Evolutionary conservation across 2,113 vertebrate species (phyloP).

Genomic region (Podocnemis expansa): DNA sequence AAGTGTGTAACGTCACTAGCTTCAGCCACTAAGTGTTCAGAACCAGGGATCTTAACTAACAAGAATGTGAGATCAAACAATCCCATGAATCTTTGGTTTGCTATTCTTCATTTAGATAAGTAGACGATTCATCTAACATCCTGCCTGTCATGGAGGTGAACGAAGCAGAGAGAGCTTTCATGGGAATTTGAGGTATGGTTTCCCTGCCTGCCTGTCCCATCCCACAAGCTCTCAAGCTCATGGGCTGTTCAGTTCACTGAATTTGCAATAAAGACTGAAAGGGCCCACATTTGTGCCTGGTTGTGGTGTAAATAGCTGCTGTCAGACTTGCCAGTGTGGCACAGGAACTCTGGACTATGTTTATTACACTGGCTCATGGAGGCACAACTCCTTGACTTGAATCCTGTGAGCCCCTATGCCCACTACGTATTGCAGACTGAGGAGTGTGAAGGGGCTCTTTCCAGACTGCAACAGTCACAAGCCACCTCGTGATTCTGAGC

Average conservation of each 20-base stretch:
- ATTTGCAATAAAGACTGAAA: neutral
- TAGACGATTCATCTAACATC: slow-evolving; percentile 12
- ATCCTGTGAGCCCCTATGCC: neutral
- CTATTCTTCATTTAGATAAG: slow-evolving; percentile 47
- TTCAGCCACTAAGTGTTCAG: neutral
- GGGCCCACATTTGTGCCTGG: too few species aligned
- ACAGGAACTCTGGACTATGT: too few species aligned
- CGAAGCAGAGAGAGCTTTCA: neutral
- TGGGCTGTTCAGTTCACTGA: neutral
- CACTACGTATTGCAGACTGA: rapidly evolving
- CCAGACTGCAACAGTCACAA: neutral
- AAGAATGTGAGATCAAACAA: rapidly evolving
- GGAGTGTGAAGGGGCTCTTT: neutral
- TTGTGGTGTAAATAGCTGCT: neutral
- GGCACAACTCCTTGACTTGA: neutral
- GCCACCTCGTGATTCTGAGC: neutral
- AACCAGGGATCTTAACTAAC: neutral
- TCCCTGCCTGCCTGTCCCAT: neutral
- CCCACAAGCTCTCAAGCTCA: neutral
- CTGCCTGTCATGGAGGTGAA: neutral
- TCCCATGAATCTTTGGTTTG: neutral
- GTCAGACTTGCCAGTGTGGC: too few species aligned
- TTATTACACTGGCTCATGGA: neutral
- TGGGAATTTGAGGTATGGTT: neutral
- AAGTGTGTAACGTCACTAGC: too few species aligned